phyloP scores from a whole-genome alignment of 2,888 invertebrate species.

The Nephrotoma appendiculata region DNA sequence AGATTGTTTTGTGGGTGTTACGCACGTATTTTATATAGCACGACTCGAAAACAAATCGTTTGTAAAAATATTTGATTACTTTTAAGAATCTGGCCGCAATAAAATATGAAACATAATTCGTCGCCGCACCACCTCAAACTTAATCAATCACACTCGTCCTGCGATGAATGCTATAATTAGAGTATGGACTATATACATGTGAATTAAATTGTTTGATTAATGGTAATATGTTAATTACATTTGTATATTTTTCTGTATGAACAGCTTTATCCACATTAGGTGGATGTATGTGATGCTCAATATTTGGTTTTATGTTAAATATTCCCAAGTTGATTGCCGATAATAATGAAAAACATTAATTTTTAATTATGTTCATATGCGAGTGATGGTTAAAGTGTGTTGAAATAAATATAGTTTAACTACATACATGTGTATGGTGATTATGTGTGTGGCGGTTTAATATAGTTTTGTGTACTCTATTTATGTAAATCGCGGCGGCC shows the following conservation, averaged over 20 bases:
- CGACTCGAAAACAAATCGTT: too few species aligned
- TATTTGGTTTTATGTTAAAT: neutral
- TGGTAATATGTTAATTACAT: neutral
- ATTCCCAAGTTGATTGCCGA: neutral
- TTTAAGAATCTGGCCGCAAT: neutral
- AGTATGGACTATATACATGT: neutral
- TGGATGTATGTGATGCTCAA: neutral
- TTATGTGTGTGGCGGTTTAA: neutral
- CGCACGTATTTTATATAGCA: too few species aligned
- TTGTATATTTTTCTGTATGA: neutral
- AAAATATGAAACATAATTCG: neutral
- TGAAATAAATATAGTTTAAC: neutral
- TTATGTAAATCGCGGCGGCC: too few species aligned
- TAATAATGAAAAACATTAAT: neutral
- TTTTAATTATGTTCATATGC: neutral
- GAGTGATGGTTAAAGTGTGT: neutral
- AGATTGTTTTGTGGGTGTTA: too few species aligned
- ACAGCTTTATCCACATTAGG: neutral
- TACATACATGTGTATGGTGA: neutral
- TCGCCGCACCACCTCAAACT: neutral
- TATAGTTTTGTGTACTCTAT: too few species aligned
- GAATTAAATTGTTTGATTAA: neutral
- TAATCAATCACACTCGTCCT: neutral
- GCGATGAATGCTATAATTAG: neutral
- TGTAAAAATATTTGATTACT: neutral